These are phyloP conservation scores for Atta colombica DNA, from an alignment of 1,140 invertebrate genomes.

Conservation along the genomic window DNA sequence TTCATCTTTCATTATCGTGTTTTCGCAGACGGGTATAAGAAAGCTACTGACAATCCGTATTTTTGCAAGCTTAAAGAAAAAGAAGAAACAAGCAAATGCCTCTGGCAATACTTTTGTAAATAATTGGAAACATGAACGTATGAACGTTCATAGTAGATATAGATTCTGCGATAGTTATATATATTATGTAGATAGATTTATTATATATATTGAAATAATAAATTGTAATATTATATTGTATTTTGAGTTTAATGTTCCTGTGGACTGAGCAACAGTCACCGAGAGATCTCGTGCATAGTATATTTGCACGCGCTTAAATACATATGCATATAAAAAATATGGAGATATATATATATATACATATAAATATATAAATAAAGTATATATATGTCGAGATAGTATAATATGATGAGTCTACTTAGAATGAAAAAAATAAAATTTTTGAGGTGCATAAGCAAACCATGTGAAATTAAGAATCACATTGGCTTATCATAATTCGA, in stretches of 20 bases:
- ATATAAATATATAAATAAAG: conserved; percentile 25
- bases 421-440: conserved; percentile 40
- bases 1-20: conserved; percentile 14
- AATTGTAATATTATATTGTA: conserved; percentile 72
- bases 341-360: conserved; percentile 35
- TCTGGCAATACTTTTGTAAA: conserved; percentile 71
- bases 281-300: conserved; percentile 85
- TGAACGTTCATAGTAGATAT: conserved; percentile 53
- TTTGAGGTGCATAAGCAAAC: not conserved
- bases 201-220: conserved; percentile 72
- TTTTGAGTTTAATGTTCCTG: conserved; percentile 84
- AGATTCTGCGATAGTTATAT: conserved; percentile 17
- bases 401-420: conserved; percentile 67
- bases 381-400: conserved; percentile 46
- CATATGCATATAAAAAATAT: conserved; percentile 45
- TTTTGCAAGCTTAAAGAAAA: conserved; percentile 60
- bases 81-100: conserved; percentile 62
- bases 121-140: conserved; percentile 61
- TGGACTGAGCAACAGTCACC: conserved; percentile 79
- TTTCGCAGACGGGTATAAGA: conserved; percentile 57
- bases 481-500: conserved; percentile 49
- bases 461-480: conserved; percentile 37
- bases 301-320: conserved; percentile 66
- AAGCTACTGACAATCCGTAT: conserved; percentile 79
- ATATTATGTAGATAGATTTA: conserved; percentile 74